phyloP scores from a whole-genome alignment of 2,888 invertebrate species.

The Epistrophe grossulariae region DNA sequence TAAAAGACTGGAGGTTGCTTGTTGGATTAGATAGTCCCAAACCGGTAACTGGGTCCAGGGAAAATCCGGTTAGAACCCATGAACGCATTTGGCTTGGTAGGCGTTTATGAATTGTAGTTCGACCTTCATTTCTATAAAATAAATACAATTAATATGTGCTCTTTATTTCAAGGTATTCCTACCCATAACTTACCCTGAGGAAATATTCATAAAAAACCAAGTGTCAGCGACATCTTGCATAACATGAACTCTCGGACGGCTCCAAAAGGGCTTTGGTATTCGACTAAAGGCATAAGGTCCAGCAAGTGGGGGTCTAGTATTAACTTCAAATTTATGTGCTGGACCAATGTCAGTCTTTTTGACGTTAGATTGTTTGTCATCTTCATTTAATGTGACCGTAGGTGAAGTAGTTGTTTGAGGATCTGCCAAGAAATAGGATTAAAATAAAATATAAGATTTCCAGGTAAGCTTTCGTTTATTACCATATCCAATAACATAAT shows the following conservation, averaged over 20 bases:
- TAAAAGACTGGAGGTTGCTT: conserved; percentile 89
- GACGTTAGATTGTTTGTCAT: conserved; percentile 80
- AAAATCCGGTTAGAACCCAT: conserved; percentile 93
- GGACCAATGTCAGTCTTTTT: conserved; percentile 84
- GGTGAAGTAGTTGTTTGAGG: conserved; percentile 77
- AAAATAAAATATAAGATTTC: background rate
- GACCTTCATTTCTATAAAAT: conserved; percentile 85
- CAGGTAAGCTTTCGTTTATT: background rate
- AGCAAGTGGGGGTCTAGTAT: conserved; percentile 91
- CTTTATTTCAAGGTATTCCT: too few relatives aligned
- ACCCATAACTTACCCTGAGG: conserved; percentile 90
- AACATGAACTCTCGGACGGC: conserved; percentile 92
- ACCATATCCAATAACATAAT: conserved; percentile 81
- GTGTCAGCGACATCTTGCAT: conserved; percentile 89
- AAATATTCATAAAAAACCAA: conserved; percentile 93
- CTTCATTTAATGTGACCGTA: conserved; percentile 78
- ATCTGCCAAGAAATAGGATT: conserved; percentile 72
- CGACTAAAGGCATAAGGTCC: conserved; percentile 96
- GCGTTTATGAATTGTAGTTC: conserved; percentile 86
- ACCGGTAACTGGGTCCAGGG: conserved; percentile 90
- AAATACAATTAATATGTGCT: too few relatives aligned
- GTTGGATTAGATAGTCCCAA: conserved; percentile 89
- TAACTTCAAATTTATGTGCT: conserved; percentile 85
- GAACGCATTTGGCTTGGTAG: conserved; percentile 94
- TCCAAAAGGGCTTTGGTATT: conserved; percentile 92